These are phyloP conservation scores for Branchinecta lindahli DNA, from an alignment of 1,140 invertebrate genomes.

Conservation along the genomic window DNA sequence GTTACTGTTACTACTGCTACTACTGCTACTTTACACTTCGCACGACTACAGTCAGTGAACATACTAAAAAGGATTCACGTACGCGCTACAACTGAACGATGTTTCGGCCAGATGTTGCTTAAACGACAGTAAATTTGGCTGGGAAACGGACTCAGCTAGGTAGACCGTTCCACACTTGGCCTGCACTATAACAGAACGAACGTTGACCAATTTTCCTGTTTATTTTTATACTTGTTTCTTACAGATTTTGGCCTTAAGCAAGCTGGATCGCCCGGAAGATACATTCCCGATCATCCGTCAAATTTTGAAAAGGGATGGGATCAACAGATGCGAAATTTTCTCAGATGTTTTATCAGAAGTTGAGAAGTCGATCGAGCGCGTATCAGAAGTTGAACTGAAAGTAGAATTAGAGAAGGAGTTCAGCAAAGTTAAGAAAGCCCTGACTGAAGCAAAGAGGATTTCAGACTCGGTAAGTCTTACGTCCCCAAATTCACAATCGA, in stretches of 20 bases:
- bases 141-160: too few species aligned
- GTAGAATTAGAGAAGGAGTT: not conserved
- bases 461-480: not conserved
- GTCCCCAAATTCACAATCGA: too few species aligned
- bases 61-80: too few species aligned
- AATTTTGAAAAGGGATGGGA: constrained; percentile 39
- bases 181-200: too few species aligned
- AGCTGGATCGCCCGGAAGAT: constrained; percentile 46
- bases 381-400: not conserved
- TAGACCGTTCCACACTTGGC: too few species aligned
- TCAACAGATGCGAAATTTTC: constrained; percentile 31
- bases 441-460: not conserved
- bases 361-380: not conserved
- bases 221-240: not conserved
- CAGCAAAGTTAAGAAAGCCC: constrained; percentile 10
- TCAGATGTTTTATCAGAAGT: constrained; percentile 1
- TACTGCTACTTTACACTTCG: too few species aligned
- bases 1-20: too few species aligned
- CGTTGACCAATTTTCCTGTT: not conserved
- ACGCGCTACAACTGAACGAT: too few species aligned
- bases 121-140: too few species aligned
- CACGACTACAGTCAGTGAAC: too few species aligned
- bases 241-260: constrained; percentile 40
- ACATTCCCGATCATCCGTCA: constrained; percentile 41
- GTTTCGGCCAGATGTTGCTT: too few species aligned